These are phyloP conservation scores for Sebastes hubbsi DNA, from an alignment of 2,797 vertebrate species.

Conservation along the genomic window DNA sequence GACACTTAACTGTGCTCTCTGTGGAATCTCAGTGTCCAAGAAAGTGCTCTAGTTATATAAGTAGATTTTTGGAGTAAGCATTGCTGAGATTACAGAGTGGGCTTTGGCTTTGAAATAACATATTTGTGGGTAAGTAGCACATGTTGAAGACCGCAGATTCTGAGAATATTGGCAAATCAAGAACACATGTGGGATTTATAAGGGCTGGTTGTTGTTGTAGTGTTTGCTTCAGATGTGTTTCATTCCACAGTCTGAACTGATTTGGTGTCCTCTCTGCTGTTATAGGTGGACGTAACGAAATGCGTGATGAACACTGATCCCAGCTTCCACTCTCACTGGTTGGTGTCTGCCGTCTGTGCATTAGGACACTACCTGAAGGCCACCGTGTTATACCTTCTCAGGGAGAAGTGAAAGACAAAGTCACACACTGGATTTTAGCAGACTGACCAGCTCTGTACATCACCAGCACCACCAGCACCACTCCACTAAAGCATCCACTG, in stretches of 20 bases:
- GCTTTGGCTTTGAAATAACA: conserved; percentile 44
- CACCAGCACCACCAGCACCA: conserved; percentile 10
- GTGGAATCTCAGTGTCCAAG: conserved; percentile 24
- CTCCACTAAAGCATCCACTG: conserved; percentile 39
- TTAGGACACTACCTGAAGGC: conserved; percentile 94
- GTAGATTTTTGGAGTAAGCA: conserved; percentile 20
- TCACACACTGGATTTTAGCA: conserved; percentile 24
- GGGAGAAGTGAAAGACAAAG: conserved; percentile 88
- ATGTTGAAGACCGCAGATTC: conserved; percentile 28
- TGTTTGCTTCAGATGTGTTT: not conserved
- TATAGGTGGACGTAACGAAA: conserved; percentile 89
- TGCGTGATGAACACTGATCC: conserved; percentile 93
- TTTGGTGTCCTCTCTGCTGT: conserved; percentile 7
- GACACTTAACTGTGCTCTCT: conserved; percentile 35
- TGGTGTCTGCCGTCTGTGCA: conserved; percentile 85
- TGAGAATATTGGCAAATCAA: conserved; percentile 17
- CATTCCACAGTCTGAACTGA: not conserved
- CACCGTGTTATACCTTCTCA: conserved; percentile 88
- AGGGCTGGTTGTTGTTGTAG: not conserved
- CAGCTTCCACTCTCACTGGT: conserved; percentile 91
- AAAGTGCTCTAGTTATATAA: conserved; percentile 9
- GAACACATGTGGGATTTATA: not conserved
- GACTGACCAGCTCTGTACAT: conserved; percentile 16
- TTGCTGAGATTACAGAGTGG: conserved; percentile 40
- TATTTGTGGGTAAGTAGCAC: conserved; percentile 29